Conservation (phyloP, 1,140 invertebrate species). For the Oppia nitens region DNA sequence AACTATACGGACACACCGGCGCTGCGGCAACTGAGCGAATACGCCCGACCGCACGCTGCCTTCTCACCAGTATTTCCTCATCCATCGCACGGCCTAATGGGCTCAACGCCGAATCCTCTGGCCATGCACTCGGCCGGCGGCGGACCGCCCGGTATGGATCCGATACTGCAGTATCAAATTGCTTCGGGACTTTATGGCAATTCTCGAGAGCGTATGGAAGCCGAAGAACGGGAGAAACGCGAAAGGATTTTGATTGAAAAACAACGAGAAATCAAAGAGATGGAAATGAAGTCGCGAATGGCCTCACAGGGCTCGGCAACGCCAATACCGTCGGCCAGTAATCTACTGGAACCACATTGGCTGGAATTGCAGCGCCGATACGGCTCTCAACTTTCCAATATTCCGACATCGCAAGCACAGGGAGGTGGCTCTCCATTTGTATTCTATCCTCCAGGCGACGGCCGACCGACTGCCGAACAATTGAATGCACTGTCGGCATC, state of each 20-base stretch:
- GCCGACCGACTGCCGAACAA: conserved; percentile 25
- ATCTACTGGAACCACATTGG: conserved; percentile 69
- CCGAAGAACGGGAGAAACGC: conserved; percentile 7
- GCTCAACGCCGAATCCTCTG: conserved; percentile 24
- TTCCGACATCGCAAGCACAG: conserved; percentile 7
- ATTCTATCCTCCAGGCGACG: conserved; percentile 26
- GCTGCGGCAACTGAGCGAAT: conserved; percentile 63
- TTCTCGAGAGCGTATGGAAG: conserved; percentile 44
- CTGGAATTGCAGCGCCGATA: conserved; percentile 65
- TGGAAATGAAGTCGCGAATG: conserved; percentile 62
- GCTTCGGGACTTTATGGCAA: conserved; percentile 31
- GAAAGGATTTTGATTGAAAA: conserved; percentile 54
- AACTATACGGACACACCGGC: conserved; percentile 77
- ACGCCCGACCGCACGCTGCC: conserved; percentile 69
- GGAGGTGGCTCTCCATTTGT: conserved; percentile 12
- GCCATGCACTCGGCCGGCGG: conserved; percentile 34
- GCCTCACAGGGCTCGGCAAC: conserved; percentile 51
- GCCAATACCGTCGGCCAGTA: conserved; percentile 24
- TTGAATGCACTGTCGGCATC: conserved; percentile 11
- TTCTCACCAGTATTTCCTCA: conserved; percentile 46
- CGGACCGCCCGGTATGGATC: conserved; percentile 48
- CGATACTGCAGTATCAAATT: conserved; percentile 30
- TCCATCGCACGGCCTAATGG: conserved; percentile 29
- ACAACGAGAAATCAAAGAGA: conserved; percentile 61
- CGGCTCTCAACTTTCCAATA: conserved; percentile 20